Evolutionary conservation across 2,113 vertebrate species (phyloP).

Genomic region (Acanthisitta chloris): DNA sequence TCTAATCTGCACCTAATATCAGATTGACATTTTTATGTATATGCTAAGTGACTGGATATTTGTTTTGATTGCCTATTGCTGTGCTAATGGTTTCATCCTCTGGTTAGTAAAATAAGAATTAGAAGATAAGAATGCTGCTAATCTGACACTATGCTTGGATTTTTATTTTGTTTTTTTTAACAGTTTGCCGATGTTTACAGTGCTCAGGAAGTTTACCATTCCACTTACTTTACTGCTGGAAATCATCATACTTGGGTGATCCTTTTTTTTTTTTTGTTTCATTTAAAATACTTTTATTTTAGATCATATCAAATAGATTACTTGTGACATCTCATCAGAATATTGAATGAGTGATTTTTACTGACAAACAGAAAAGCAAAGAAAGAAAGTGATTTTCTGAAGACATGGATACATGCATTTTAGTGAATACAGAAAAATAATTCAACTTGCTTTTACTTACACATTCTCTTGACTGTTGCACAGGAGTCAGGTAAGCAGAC

Average conservation of each 20-base stretch:
- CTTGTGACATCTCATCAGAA: not conserved
- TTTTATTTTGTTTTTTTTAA: conserved; percentile 28
- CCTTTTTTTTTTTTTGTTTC: not conserved
- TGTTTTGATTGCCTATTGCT: not conserved
- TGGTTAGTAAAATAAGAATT: conserved; percentile 6
- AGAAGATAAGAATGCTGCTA: not conserved
- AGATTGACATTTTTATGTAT: not conserved
- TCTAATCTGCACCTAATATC: not conserved
- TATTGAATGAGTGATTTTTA: not conserved
- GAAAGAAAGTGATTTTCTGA: not conserved
- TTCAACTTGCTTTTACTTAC: not conserved
- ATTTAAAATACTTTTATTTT: conserved; percentile 5
- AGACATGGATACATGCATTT: not conserved
- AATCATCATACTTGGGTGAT: conserved; percentile 84
- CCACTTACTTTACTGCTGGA: conserved; percentile 90
- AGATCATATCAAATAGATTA: not conserved
- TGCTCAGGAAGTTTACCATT: conserved; percentile 93
- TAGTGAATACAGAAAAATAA: not conserved
- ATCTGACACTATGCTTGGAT: not conserved
- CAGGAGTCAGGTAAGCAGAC: not conserved
- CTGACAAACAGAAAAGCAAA: not conserved
- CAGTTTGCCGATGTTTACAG: conserved; percentile 96
- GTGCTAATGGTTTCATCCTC: not conserved
- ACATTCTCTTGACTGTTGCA: not conserved
- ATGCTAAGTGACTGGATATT: not conserved